Base-by-base conservation (phyloP, 1,140 invertebrate genomes). In the Euura saliciscinereae region DNA sequence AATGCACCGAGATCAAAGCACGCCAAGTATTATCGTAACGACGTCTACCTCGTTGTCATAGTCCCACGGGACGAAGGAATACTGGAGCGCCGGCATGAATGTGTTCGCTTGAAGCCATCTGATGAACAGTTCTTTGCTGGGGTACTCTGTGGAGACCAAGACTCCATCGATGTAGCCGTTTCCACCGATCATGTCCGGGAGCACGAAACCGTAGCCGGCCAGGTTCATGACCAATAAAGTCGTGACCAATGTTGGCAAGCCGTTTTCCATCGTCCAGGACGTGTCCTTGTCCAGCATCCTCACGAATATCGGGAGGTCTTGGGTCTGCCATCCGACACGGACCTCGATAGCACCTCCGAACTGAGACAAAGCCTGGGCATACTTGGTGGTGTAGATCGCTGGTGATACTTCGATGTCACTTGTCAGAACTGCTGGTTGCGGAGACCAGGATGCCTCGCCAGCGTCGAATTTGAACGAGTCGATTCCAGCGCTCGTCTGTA, bases 381-480 rank as follows among this genome's bases (percentile, higher is more conserved):
- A 82, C 2, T 71, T 43, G 42, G 66, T 70, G 2, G 78, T 75
- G 51, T 69, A 74, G 10, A 65, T 68, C 2, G 74, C 71, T 6
- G 78, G 78, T 8, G 78, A 70, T 28, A 77, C 69, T 7, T 77
- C 70, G 8, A 59, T n/a, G 51, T 59, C 13, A 59, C 51, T n/a
- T 11, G 51, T 59, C 51, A 59, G 51, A n/a, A 59, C 51, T 8
- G 51, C 51, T 59, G 51, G 51, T 59, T 59, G 8, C 51, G 89
- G 90, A 13, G 88, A 76, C 84, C 87, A 91, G 76, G 87, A 88
- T 76, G 86, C 88, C 84, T 96, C 94, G n/a, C 95, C 96, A 10
- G 94, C 96, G 84, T 98, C 96, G 81, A 97, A 96, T 82, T 97
- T 97, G 74, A 95, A 94, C 71, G 93, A 92, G 80, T 94, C 93